These are phyloP conservation scores for Nyctibius bracteatus DNA, from an alignment of 2,113 vertebrate species.

Conservation along the genomic window DNA sequence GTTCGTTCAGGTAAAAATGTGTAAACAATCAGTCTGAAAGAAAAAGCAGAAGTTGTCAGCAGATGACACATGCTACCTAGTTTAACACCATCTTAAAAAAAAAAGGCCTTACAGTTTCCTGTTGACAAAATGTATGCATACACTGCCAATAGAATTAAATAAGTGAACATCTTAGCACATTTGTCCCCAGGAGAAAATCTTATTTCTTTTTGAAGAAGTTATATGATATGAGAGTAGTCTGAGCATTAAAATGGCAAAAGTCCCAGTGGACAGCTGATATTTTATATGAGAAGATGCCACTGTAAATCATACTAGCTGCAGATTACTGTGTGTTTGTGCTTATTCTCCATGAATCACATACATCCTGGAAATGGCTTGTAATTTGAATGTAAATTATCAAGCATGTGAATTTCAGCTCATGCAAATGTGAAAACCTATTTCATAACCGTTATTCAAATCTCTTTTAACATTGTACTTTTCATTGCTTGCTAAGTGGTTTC, in stretches of 20 bases:
- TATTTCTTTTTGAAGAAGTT: background rate
- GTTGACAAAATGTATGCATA: background rate
- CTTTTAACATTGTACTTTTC: background rate
- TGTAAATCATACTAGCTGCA: background rate
- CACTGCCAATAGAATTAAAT: background rate
- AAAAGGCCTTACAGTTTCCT: background rate
- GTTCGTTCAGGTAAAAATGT: background rate
- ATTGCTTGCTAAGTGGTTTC: conserved; percentile 1
- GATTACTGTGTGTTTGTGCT: background rate
- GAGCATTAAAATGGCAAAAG: conserved; percentile 25
- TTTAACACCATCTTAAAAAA: background rate
- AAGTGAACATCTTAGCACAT: background rate
- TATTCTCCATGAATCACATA: background rate
- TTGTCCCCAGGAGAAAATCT: background rate
- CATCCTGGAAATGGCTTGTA: background rate
- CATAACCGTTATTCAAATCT: conserved; percentile 7
- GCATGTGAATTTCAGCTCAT: conserved; percentile 12
- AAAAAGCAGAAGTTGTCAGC: background rate
- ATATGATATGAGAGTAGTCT: background rate
- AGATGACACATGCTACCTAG: background rate
- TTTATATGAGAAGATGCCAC: background rate
- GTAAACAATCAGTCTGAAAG: background rate
- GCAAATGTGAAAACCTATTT: background rate
- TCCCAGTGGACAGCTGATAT: conserved; percentile 7
- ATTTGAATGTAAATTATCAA: conserved; percentile 7